Evolutionary conservation across 2,888 invertebrate genomes (phyloP).

Genomic region (Eupithecia insigniata): DNA sequence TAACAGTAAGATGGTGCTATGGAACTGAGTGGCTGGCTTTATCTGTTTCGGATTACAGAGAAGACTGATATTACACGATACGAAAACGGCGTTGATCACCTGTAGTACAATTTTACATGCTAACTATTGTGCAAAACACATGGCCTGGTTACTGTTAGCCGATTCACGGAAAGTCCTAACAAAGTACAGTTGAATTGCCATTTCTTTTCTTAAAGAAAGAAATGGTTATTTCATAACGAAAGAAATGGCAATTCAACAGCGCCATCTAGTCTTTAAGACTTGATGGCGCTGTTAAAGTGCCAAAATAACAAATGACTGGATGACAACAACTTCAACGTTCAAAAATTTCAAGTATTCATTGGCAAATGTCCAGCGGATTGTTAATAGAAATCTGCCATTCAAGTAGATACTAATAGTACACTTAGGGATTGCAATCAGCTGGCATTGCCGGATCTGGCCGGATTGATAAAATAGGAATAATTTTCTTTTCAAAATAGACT

Average conservation of each 20-base stretch:
- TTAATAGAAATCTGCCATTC: background rate
- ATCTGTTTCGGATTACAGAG: constrained; percentile 31
- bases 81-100: background rate
- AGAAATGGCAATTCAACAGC: too few species aligned
- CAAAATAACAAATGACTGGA: background rate
- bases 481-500: too few species aligned
- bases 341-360: background rate
- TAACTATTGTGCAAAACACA: background rate
- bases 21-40: constrained; percentile 32
- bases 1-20: constrained; percentile 46
- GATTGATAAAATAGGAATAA: too few species aligned
- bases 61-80: constrained; percentile 27
- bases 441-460: too few species aligned
- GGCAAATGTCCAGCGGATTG: background rate
- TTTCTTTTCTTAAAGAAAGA: too few species aligned
- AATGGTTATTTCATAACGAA: too few species aligned
- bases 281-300: background rate
- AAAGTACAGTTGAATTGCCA: background rate
- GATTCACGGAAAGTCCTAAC: background rate
- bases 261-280: background rate
- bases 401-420: background rate
- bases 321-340: background rate
- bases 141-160: background rate
- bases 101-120: background rate
- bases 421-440: too few species aligned